phyloP scores from a whole-genome alignment of 2,888 invertebrate genomes.

The Busseola fusca region DNA sequence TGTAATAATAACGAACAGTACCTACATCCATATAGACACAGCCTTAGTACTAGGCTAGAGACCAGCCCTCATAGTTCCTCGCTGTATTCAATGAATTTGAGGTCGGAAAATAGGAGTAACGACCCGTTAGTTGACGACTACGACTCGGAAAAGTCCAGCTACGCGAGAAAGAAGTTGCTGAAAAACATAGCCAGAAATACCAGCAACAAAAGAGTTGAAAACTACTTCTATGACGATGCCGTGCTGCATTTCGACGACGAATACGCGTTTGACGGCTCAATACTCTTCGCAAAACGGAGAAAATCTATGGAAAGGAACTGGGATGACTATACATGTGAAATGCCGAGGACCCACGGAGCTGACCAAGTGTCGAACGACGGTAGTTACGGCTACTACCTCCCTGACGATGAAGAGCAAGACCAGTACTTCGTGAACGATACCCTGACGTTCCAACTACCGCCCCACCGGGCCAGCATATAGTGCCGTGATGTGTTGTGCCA shows the following conservation, averaged over 20 bases:
- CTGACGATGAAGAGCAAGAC: slow-evolving; percentile 81
- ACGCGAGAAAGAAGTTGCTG: slow-evolving; percentile 84
- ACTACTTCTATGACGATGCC: slow-evolving; percentile 87
- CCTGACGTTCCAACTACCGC: slow-evolving; percentile 83
- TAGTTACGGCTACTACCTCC: slow-evolving; percentile 85
- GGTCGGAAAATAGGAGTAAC: slow-evolving; percentile 81
- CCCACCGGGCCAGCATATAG: slow-evolving; percentile 87
- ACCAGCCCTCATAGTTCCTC: slow-evolving; percentile 81
- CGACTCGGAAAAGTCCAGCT: slow-evolving; percentile 85
- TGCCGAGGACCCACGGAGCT: slow-evolving; percentile 73
- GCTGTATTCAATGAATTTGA: slow-evolving; percentile 80
- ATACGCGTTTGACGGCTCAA: slow-evolving; percentile 86
- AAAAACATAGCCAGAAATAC: slow-evolving; percentile 86
- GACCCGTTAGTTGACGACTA: slow-evolving; percentile 86
- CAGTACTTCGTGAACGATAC: slow-evolving; percentile 85
- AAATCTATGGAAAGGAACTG: slow-evolving; percentile 82
- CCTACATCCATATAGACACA: slow-evolving; percentile 74
- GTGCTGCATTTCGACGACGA: slow-evolving; percentile 86
- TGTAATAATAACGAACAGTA: slow-evolving; percentile 79
- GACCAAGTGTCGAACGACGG: slow-evolving; percentile 84
- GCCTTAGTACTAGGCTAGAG: slow-evolving; percentile 72
- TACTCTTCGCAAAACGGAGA: slow-evolving; percentile 85
- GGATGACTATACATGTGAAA: slow-evolving; percentile 77
- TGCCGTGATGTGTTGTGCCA: slow-evolving; percentile 64
- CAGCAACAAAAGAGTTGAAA: slow-evolving; percentile 72